Conservation (phyloP, 2,113 vertebrate genomes). For the Corythornis madagascariensis region DNA sequence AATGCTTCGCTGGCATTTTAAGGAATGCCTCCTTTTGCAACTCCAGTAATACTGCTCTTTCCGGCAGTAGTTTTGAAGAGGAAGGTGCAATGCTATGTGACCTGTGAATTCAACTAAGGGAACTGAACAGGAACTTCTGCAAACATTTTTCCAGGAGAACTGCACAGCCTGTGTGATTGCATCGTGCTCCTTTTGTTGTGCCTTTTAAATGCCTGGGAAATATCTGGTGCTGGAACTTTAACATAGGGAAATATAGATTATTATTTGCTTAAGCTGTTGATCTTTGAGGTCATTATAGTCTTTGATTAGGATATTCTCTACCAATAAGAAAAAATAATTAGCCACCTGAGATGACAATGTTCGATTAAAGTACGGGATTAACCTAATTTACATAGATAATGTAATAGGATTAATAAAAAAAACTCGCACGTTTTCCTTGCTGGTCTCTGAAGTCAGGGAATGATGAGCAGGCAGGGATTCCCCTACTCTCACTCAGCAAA, state of each 20-base stretch:
- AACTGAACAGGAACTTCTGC: conserved; percentile 54
- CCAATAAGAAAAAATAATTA: conserved; percentile 1
- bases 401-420: neutral
- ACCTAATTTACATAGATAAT: neutral
- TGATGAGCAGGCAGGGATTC: neutral
- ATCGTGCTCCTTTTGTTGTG: neutral
- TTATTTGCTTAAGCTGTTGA: neutral
- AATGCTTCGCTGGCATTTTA: conserved; percentile 22
- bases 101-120: conserved; percentile 62
- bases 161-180: neutral
- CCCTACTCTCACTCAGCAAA: neutral
- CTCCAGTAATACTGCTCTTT: neutral
- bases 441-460: neutral
- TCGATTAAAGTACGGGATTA: neutral
- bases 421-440: neutral
- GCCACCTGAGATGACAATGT: neutral
- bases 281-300: neutral
- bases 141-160: conserved; percentile 27
- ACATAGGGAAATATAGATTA: neutral
- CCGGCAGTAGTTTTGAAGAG: neutral
- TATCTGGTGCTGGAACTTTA: neutral
- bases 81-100: conserved; percentile 64
- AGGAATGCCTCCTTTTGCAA: neutral
- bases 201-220: neutral
- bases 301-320: neutral